Percentiles rank a stretch among this genome's conserved stretches.
Conservation (phyloP, 2,113 vertebrate species). For the Rhodinocichla rosea region DNA sequence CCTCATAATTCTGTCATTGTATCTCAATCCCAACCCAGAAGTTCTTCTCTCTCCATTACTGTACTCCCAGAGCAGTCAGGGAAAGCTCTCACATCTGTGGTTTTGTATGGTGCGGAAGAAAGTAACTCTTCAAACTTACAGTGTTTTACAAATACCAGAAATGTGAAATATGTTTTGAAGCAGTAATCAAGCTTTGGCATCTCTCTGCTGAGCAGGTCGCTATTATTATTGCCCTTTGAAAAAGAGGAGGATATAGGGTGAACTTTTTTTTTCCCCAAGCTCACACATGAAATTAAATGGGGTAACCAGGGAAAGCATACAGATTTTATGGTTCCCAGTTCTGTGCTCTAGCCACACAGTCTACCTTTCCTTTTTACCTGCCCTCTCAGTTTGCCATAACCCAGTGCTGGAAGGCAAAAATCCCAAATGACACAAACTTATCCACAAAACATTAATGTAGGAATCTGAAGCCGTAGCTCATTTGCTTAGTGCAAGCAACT, state of each 20-base stretch:
- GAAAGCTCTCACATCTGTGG: background rate
- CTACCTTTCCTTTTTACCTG: background rate
- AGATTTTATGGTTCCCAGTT: background rate
- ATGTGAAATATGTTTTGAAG: background rate
- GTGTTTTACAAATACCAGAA: background rate
- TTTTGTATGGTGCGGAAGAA: background rate
- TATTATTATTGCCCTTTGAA: background rate
- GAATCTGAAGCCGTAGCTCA: background rate
- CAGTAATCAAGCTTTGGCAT: background rate
- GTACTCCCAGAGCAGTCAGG: background rate
- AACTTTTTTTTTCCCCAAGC: background rate
- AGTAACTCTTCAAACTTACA: background rate
- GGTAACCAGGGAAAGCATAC: background rate
- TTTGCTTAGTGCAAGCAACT: background rate
- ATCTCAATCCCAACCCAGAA: background rate
- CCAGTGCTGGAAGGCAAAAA: background rate
- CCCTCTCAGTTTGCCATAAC: background rate
- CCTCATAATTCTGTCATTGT: constrained; percentile 35
- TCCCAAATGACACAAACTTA: background rate
- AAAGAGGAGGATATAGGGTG: background rate
- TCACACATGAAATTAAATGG: background rate
- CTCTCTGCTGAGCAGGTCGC: background rate
- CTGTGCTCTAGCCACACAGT: background rate
- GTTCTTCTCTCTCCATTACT: background rate
- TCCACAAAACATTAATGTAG: background rate